Base-by-base conservation (phyloP, 2,113 vertebrate genomes). In the Clarias macrocephalus region DNA sequence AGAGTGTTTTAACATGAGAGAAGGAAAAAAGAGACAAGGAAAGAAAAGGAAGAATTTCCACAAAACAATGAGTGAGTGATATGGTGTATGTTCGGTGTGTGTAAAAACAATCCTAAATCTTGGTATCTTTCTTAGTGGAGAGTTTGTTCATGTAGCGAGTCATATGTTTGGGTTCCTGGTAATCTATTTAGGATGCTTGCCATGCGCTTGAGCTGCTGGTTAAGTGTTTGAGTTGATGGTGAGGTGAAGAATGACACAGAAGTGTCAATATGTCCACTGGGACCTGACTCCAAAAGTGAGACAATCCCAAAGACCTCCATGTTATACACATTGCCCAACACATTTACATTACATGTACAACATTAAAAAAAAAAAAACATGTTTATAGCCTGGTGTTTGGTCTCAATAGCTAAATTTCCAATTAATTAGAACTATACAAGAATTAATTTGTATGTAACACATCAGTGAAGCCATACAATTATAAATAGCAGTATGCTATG, bases 1-100 rank as follows among this genome's bases (percentile, higher is more conserved):
- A 48, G 28, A 33, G 8, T 86, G 54, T 33, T 59, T 81, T 81
- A 57, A 57, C 48, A 65, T 80, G 62, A 54, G 52, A 80, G 33
- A 21, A 33, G 68, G 37, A 82, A 21, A 9, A 25, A 75, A 73
- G 56, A 81, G 65, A 28, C 3, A n/a, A 28, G 5, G 1, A 54
- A 66, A 66, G 23, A 82, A 54, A 66, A 21, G 60, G 28, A 82
- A 83, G 56, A 66, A 83, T 66, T 66, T 52, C 37, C 52, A 83
- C 81, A 66, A 66, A 65, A 52, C 28, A 19, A 10, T 18, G 60
- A 83, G 28, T 66, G 81, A 83, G 16, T 62, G 80, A 62, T 60
- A 3, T 37, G 60, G 33, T 60, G 16, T 79, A 16, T 54, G 73
- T 48, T 37, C 1, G 2, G 30, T 72, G 70, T 25, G 8, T 75